Evolutionary conservation across 2,797 vertebrate species (phyloP), one percentile per base, ranked within the genome.

Genomic region (Myotis daubentonii): DNA sequence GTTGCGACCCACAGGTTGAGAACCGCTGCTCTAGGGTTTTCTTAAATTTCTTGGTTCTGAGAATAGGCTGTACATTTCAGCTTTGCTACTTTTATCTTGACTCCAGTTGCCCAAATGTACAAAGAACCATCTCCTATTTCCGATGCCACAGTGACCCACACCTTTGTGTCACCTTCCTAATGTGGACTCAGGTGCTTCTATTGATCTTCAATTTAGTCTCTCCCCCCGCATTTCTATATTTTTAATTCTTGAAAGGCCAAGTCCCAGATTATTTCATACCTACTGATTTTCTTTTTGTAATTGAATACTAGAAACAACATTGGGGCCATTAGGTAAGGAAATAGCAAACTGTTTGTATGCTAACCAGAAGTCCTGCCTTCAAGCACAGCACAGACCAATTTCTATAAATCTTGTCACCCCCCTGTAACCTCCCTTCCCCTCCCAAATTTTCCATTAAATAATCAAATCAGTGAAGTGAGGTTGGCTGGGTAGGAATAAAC

Each of bases 221-320:
- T 79, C 38, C 12, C 51, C 41, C 19, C 10, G 17, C 47, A 5
- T 78, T 87, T 94, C 74, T 47, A 1, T 49, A 71, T 38, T 87
- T 87, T 19, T 91, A 53, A 84, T 84, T 93, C 60, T 79, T 79
- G 25, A 82, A 94, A 93, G 68, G 9, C 3, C n/a, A 60, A 12
- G 49, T 79, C 5, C 57, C n/a, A 83, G 71, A 53, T 93, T 76
- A 93, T 76, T 86, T 51, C 33, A 88, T 44, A 53, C 17, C 20
- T 93, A 49, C 44, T 81, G 28, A 75, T 55, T 80, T 92, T 89
- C 44, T 74, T 87, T 87, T 65, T 68, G 13, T 79, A 84, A 74
- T 3, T 57, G 13, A 89, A 68, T 30, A 90, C 4, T 51, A 78
- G 30, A 72, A 95, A 82, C 8, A 66, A 75, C 88, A 70, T 1